Percentiles rank a stretch among this genome's conserved stretches.
These are phyloP conservation scores for Brachyopa scutellaris DNA, from an alignment of 2,888 invertebrate genomes.

Conservation along the genomic window DNA sequence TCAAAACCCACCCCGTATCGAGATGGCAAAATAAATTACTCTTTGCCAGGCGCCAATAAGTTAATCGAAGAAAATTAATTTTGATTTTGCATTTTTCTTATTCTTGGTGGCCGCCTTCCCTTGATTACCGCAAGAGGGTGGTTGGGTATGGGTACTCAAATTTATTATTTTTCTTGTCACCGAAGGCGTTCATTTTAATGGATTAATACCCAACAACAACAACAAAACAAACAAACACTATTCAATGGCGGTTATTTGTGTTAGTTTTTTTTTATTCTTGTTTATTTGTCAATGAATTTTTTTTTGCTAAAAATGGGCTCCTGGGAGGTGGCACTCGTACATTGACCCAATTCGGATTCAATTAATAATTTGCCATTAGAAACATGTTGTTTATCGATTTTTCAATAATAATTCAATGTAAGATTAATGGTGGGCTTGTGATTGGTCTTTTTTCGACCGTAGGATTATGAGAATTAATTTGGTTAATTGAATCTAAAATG, in stretches of 20 bases:
- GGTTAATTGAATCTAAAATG: conserved; percentile 54
- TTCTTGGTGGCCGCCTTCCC: neutral
- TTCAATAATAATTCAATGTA: conserved; percentile 44
- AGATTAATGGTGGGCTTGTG: conserved; percentile 41
- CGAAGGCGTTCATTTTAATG: conserved; percentile 21
- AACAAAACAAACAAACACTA: neutral
- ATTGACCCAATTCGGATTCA: conserved; percentile 24
- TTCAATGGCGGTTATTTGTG: conserved; percentile 24
- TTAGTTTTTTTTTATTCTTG: conserved; percentile 3
- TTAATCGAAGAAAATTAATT: conserved; percentile 54
- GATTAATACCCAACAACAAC: conserved; percentile 29
- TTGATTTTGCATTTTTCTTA: conserved; percentile 27
- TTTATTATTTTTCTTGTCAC: conserved; percentile 53
- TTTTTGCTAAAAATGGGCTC: neutral
- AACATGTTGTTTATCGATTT: conserved; percentile 57
- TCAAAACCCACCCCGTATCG: too few species aligned
- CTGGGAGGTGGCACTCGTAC: neutral
- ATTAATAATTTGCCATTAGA: conserved; percentile 60
- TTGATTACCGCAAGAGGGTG: neutral
- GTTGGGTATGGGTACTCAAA: conserved; percentile 27
- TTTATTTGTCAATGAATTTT: conserved; percentile 15
- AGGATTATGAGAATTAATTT: conserved; percentile 59
- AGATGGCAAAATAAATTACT: conserved; percentile 32
- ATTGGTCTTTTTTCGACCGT: neutral
- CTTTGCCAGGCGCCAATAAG: conserved; percentile 36